Percentiles rank a stretch among this genome's conserved stretches.
These are phyloP conservation scores for Pycnonotus jocosus DNA, from an alignment of 2,113 vertebrate genomes.

Conservation along the genomic window DNA sequence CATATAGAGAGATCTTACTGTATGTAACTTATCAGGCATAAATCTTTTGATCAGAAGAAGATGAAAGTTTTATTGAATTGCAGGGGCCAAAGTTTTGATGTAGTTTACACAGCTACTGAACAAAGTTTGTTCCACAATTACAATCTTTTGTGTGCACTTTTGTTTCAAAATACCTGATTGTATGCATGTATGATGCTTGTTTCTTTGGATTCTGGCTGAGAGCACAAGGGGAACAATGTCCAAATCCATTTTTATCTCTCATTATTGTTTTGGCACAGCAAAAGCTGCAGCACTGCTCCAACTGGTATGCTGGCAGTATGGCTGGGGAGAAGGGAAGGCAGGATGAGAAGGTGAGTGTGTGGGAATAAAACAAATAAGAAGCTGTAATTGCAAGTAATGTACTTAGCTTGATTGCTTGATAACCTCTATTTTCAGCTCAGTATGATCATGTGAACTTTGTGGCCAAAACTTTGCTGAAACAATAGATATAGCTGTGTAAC, in stretches of 20 bases:
- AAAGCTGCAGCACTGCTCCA: neutral
- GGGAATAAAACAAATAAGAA: neutral
- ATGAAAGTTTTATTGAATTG: neutral
- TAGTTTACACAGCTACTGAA: neutral
- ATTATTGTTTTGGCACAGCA: neutral
- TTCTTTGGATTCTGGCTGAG: neutral
- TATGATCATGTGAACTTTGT: neutral
- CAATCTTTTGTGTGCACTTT: rapidly evolving
- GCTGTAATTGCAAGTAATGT: neutral
- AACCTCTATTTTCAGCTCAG: neutral
- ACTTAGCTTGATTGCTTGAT: neutral
- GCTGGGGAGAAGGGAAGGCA: neutral
- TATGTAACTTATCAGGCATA: neutral
- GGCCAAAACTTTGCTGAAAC: neutral
- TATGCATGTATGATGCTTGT: neutral
- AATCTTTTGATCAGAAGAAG: neutral
- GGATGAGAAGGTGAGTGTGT: neutral
- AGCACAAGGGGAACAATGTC: neutral
- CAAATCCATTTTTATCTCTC: neutral
- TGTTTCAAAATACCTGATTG: neutral
- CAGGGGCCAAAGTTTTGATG: neutral
- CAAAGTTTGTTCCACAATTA: neutral
- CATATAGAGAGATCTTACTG: neutral
- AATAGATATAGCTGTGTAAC: neutral
- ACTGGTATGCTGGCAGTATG: neutral